Conservation (phyloP, 2,113 vertebrate species). For the Raja brachyura region DNA sequence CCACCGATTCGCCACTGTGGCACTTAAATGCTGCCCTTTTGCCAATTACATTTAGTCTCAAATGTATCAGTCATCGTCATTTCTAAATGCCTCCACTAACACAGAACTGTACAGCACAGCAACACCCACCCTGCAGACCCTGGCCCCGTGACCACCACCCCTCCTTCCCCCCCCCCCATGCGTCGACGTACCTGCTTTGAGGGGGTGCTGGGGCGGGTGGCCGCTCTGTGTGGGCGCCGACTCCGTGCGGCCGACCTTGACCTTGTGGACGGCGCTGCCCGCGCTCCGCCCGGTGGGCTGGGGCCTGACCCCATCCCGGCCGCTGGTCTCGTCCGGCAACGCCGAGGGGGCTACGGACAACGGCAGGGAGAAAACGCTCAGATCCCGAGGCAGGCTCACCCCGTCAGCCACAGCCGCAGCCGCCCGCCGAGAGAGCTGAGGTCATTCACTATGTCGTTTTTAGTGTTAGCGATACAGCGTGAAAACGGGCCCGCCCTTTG, state of each 20-base stretch:
- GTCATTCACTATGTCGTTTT: too few species aligned
- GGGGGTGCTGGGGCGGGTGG: constrained; percentile 43
- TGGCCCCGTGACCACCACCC: too few species aligned
- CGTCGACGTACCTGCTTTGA: constrained; percentile 44
- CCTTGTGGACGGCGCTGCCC: not conserved
- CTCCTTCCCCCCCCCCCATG: not conserved
- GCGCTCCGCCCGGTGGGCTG: not conserved
- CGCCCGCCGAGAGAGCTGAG: too few species aligned
- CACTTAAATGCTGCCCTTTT: too few species aligned
- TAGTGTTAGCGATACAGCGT: too few species aligned
- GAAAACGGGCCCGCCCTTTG: too few species aligned
- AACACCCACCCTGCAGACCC: too few species aligned
- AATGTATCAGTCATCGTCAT: not conserved
- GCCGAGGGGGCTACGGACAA: not conserved
- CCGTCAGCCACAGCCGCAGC: too few species aligned
- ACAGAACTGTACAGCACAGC: not conserved
- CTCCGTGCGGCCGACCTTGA: not conserved
- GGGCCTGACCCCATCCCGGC: not conserved
- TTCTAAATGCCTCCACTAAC: not conserved
- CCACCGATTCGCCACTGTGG: too few species aligned
- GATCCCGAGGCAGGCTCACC: too few species aligned
- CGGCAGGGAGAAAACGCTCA: too few species aligned
- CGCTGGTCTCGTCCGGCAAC: not conserved
- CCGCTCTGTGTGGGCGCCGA: not conserved
- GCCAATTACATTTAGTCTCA: too few species aligned